phyloP scores from a whole-genome alignment of 1,140 invertebrate species.

The Drosophila biarmipes region DNA sequence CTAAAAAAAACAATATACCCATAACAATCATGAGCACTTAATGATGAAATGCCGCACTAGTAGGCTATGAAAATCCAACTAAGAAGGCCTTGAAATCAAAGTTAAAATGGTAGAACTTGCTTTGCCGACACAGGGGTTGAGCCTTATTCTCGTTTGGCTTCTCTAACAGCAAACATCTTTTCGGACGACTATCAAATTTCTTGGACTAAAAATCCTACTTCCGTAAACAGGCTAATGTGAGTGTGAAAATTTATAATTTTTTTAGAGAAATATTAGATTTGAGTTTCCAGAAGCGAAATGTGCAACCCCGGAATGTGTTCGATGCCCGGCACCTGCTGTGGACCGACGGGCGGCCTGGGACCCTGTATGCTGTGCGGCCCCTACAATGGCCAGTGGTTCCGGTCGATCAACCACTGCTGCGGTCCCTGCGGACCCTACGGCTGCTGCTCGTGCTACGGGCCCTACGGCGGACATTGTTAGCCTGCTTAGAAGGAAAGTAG shows the following conservation, averaged over 20 bases:
- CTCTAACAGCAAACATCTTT: conserved; percentile 45
- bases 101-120: not conserved
- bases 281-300: conserved; percentile 28
- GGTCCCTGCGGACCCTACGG: conserved; percentile 70
- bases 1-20: too few relatives aligned
- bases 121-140: too few relatives aligned
- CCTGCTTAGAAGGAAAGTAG: conserved; percentile 67
- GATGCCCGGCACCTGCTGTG: conserved; percentile 70
- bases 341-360: conserved; percentile 65
- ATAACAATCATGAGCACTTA: too few relatives aligned
- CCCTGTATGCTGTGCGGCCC: conserved; percentile 67
- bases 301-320: conserved; percentile 66
- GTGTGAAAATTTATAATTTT: not conserved
- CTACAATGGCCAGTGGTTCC: conserved; percentile 70
- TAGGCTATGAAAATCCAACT: not conserved
- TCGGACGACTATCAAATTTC: conserved; percentile 37
- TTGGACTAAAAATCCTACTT: conserved; percentile 49
- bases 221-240: conserved; percentile 69
- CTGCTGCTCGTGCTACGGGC: conserved; percentile 68
- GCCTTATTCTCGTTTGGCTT: conserved; percentile 42
- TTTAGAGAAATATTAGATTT: not conserved
- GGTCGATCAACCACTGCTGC: conserved; percentile 64
- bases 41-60: not conserved
- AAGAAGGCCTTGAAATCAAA: conserved; percentile 15
- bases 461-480: conserved; percentile 62